Evolutionary conservation across 1,140 invertebrate genomes (phyloP).

Genomic region (Orchesella cincta): DNA sequence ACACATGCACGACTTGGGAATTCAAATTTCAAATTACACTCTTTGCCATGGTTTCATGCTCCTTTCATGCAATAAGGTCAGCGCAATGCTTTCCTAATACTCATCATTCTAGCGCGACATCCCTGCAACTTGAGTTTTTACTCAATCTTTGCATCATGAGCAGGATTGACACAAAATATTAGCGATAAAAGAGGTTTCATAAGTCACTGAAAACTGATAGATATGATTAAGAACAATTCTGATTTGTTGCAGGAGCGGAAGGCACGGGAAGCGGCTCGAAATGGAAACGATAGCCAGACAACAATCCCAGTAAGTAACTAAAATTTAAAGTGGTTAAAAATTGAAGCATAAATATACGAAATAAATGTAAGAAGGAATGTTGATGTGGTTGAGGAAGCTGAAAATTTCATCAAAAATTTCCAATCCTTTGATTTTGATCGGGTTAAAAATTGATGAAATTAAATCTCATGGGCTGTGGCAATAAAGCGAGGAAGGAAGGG

Average conservation of each 20-base stretch:
- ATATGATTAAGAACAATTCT: not conserved
- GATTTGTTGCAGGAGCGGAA: not conserved
- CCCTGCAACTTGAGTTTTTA: no score
- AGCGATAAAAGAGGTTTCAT: not conserved
- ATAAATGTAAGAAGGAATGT: no score
- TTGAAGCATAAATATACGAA: no score
- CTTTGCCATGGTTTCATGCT: not conserved
- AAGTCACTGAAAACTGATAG: not conserved
- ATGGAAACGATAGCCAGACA: no score
- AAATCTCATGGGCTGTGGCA: constrained; percentile 24
- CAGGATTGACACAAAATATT: no score
- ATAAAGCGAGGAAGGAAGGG: constrained; percentile 4
- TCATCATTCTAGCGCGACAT: no score
- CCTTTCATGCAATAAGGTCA: no score
- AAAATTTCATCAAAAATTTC: constrained; percentile 23
- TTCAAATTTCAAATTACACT: constrained; percentile 20
- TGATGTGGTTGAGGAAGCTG: no score
- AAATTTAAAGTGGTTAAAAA: no score
- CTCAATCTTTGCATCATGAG: no score
- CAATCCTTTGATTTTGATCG: constrained; percentile 28
- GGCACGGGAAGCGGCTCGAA: not conserved
- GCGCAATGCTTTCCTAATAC: no score
- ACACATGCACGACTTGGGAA: constrained; percentile 16
- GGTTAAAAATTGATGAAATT: constrained; percentile 29
- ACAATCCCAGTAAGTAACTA: no score